A percentile compares a stretch with the other conserved stretches of the same genome.
phyloP scores from a whole-genome alignment of 2,113 vertebrate genomes.

The Drymodes brunneopygia region DNA sequence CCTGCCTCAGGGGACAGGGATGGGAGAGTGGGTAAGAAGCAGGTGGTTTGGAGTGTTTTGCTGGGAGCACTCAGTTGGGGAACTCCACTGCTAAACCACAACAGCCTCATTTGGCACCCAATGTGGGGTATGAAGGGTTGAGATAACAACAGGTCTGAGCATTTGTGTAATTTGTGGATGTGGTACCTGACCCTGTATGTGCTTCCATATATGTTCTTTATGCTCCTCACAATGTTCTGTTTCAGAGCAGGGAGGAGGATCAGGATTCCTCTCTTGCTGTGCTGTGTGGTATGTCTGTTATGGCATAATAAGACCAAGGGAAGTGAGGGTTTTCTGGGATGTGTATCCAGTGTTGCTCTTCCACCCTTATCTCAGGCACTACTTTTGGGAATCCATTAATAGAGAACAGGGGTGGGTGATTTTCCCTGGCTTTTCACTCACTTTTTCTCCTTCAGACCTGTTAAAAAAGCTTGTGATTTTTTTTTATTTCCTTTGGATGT shows the following conservation, averaged over 20 bases:
- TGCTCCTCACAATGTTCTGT: background rate
- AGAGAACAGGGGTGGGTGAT: background rate
- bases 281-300: background rate
- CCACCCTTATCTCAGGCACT: too few species aligned
- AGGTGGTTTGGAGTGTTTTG: background rate
- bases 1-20: accelerated
- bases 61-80: background rate
- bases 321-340: background rate
- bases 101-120: background rate
- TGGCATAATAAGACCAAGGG: too few species aligned
- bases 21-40: background rate
- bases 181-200: background rate
- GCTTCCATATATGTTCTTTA: too few species aligned
- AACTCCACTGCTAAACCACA: background rate
- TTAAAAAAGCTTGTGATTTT: background rate
- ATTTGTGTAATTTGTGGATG: background rate
- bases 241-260: background rate
- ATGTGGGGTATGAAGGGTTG: background rate
- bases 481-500: background rate
- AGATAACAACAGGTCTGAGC: background rate
- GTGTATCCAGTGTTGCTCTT: background rate
- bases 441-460: background rate
- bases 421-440: background rate
- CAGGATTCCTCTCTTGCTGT: background rate
- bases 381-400: background rate